Evolutionary conservation across 2,113 vertebrate species (phyloP).

Genomic region (Catharus bicknelli): DNA sequence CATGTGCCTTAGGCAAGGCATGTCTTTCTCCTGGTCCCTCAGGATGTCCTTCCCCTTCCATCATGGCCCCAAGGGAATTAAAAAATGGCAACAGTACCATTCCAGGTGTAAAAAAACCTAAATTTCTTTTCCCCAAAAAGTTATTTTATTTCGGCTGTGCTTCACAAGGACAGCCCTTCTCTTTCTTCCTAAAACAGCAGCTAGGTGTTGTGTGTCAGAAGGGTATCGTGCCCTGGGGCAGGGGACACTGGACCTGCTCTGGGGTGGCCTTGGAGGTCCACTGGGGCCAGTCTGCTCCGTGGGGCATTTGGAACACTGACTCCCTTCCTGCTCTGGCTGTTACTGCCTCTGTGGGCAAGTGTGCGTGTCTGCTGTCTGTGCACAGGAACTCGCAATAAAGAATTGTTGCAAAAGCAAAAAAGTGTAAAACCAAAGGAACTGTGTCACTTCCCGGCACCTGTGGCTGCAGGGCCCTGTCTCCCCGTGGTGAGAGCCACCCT

Average conservation of each 20-base stretch:
- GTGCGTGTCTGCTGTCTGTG: background rate
- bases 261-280: background rate
- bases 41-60: background rate
- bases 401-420: background rate
- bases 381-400: background rate
- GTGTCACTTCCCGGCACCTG: background rate
- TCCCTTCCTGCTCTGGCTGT: fast-evolving
- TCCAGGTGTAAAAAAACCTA: background rate
- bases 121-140: background rate
- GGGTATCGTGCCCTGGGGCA: fast-evolving
- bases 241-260: no score
- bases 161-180: background rate
- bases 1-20: fast-evolving
- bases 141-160: background rate
- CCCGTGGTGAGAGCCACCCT: fast-evolving
- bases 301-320: fast-evolving
- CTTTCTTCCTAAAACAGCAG: background rate
- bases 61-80: background rate
- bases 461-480: background rate
- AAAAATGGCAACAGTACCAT: background rate
- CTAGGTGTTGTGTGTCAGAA: fast-evolving
- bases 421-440: background rate
- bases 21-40: background rate
- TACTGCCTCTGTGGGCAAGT: background rate
- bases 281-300: fast-evolving